Base-by-base conservation (phyloP, 2,888 invertebrate genomes). In the Caenorhabditis sp. region DNA sequence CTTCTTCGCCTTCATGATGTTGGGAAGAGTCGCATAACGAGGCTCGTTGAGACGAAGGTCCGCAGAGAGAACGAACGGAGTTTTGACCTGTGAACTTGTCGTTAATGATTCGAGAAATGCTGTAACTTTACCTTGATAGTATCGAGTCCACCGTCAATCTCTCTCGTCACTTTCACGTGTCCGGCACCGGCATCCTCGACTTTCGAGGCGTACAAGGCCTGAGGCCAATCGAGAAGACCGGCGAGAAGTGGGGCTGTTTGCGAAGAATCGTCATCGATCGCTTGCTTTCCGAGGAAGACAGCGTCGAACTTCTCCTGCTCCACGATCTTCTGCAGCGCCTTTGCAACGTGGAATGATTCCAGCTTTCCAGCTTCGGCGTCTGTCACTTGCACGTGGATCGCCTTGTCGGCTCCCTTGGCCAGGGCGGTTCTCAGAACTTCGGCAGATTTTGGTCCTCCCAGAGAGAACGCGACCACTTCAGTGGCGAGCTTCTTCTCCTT, bases 1-100 rank as follows among this genome's bases (percentile, higher is more conserved):
- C 92, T 99, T 99, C 91, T 99, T 99, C 0, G 99, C 99, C 89
- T 90, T 93, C 96, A 99, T 99, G 82, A 99, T 99, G 90, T 99
- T 99, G 2, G 99, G 99, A 78, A 99, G 91, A 3, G 99, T 99
- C 22, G 99, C 99, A 91, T 99, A 99, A 87, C 99, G 93, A 2
- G 99, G 99, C 89, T 98, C 97, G 90, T 99, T 99, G 66, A 99
- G 92, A 30, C 99, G 93, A 79, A 99, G 92, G 91, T 99, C 99
- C 0, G 98, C 95, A 86, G 97, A 96, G 62, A 99, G 90, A 2
- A 99, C 97, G n/a, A 95, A 95, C 0, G 99, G 99, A 32, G 94
- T 90, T n/a, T n/a, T n/a, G n/a, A n/a, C n/a, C n/a, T n/a, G n/a
- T n/a, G n/a, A n/a, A n/a, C n/a, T n/a, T n/a, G n/a, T n/a, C n/a